Conservation (phyloP, 1,140 invertebrate species). For the Acromyrmex echinatior region DNA sequence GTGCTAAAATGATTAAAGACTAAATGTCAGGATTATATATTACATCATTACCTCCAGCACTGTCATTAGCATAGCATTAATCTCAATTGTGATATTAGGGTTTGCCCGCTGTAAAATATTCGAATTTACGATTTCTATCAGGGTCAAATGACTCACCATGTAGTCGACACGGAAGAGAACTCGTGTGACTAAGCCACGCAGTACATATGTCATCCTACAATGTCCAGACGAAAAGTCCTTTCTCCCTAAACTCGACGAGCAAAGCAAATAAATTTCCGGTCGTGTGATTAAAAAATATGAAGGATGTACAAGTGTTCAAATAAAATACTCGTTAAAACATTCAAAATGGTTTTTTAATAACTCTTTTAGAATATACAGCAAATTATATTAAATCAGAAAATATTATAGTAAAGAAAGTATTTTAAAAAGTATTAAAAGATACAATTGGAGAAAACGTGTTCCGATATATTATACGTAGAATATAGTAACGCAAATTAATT, state of each 20-base stretch:
- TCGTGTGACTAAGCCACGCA: slow-evolving; percentile 40
- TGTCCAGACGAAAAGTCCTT: neutral
- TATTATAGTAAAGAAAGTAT: too few species aligned
- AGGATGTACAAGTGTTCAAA: neutral
- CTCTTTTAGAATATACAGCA: neutral
- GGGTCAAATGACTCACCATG: slow-evolving; percentile 56
- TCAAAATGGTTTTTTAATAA: neutral
- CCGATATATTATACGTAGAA: neutral
- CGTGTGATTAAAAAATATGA: neutral
- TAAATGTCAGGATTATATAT: slow-evolving; percentile 35
- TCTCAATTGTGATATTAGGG: slow-evolving; percentile 55
- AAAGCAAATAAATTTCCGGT: neutral
- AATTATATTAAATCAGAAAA: neutral
- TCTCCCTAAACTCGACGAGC: neutral
- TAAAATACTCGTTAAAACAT: neutral
- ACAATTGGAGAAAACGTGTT: neutral
- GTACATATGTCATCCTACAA: slow-evolving; percentile 41
- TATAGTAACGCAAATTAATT: slow-evolving; percentile 3
- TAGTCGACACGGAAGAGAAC: slow-evolving; percentile 41
- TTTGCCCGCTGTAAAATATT: slow-evolving; percentile 27
- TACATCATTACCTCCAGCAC: slow-evolving; percentile 35
- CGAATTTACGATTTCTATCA: slow-evolving; percentile 54
- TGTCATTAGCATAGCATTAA: slow-evolving; percentile 61
- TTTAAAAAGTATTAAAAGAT: neutral
- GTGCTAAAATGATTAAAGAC: slow-evolving; percentile 53